Evolutionary conservation across 1,140 invertebrate species (phyloP), one percentile per base, ranked within the genome.

Genomic region (Zaprionus africanus): DNA sequence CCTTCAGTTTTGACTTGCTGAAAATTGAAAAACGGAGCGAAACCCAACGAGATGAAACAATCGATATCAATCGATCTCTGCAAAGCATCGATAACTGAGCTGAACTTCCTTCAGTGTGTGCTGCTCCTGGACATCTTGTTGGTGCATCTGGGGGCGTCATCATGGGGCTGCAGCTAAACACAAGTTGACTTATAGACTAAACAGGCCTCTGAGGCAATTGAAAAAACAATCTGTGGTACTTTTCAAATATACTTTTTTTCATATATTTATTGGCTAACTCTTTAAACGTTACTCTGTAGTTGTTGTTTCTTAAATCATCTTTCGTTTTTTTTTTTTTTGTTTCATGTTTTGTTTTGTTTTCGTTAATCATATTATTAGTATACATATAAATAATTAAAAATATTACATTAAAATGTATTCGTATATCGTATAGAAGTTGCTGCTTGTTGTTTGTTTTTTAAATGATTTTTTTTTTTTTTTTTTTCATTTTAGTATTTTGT

Each of bases 331-430:
- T 81, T 73, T 79, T 80, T 78, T 36, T 64, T 69, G 63, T 73
- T 79, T 82, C n/a, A n/a, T 84, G 57, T 78, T 78, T 72, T 78
- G 69, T 82, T 78, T 72, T 78, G 69, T 82, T 85, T 75, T 76
- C 67, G 54, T 64, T 91, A 82, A 91, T 91, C 83, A 84, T 84
- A 91, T 86, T 90, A 87, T 92, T 92, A 92, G 91, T 92, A 92
- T 92, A 92, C 91, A 92, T 92, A 92, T 92, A 92, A 92, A 92
- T 92, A 92, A 90, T 92, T 92, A 91, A 92, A 92, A 92, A 92
- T 92, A 92, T 92, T 92, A 92, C 90, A 92, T 92, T 92, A 90
- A 92, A 92, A 91, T 91, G 88, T 91, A 91, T 79, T 91, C 88
- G 90, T 91, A 91, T 91, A 91, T 91, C 85, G 85, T 92, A 92